These are phyloP conservation scores for Hypotaenidia philippensis DNA, from an alignment of 2,797 vertebrate genomes.

Conservation along the genomic window DNA sequence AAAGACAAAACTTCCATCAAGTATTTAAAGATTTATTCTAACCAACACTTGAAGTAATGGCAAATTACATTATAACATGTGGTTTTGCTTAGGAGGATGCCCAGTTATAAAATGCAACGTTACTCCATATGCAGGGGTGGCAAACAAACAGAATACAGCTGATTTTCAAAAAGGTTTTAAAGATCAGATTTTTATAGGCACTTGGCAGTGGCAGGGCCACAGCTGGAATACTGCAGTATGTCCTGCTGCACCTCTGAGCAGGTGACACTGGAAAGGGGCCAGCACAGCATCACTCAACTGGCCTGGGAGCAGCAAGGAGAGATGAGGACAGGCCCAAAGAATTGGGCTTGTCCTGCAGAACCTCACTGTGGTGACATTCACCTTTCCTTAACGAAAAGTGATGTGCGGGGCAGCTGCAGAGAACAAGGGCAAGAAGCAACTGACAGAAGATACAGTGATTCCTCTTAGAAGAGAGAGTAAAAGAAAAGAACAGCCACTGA, in stretches of 20 bases:
- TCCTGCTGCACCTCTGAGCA: not conserved
- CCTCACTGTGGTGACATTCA: too few species aligned
- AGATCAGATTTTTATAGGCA: not conserved
- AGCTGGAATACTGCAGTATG: not conserved
- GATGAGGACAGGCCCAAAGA: not conserved
- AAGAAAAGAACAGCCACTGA: too few species aligned
- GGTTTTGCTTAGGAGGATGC: not conserved
- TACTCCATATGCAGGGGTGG: not conserved
- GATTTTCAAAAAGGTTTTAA: not conserved
- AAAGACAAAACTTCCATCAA: not conserved
- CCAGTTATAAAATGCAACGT: not conserved
- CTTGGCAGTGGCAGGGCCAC: not conserved
- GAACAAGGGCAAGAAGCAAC: not conserved
- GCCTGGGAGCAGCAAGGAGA: not conserved
- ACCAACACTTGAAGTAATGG: not conserved
- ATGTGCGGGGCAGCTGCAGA: not conserved
- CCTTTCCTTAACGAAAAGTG: not conserved
- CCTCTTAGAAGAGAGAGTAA: not conserved
- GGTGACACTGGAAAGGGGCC: not conserved
- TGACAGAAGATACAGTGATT: not conserved
- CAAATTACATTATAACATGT: not conserved
- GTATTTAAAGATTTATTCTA: not conserved
- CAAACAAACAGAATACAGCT: not conserved
- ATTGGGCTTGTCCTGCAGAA: not conserved
- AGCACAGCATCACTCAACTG: not conserved